Conservation (phyloP, 2,797 vertebrate genomes). For the Chelidonichthys spinosus region DNA sequence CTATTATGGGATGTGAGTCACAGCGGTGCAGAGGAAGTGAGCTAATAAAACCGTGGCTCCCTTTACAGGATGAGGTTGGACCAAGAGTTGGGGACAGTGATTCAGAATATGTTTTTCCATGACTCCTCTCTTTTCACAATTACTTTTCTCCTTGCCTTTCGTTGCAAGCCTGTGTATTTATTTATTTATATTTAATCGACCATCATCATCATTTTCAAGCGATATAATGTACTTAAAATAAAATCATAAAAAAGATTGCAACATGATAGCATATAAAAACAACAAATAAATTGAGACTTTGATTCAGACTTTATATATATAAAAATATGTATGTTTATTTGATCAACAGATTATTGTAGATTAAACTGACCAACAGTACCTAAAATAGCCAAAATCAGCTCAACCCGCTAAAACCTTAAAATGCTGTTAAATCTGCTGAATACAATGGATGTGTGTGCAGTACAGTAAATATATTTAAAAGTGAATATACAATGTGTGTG, state of each 20-base stretch:
- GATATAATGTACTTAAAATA: not conserved
- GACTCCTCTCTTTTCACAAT: not conserved
- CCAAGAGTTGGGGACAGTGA: not conserved
- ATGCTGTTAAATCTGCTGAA: not conserved
- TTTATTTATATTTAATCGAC: not conserved
- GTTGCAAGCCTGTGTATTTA: not conserved
- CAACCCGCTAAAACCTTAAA: no score
- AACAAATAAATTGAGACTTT: not conserved
- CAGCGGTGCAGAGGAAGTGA: constrained; percentile 1
- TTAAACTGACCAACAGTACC: not conserved
- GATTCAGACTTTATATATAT: not conserved
- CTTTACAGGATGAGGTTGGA: constrained; percentile 28
- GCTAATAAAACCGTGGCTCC: not conserved
- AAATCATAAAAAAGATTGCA: not conserved
- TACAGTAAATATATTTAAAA: no score
- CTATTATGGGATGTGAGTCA: constrained; percentile 3
- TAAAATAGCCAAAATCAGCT: not conserved
- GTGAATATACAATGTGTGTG: not conserved
- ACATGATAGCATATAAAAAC: not conserved
- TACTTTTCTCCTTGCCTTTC: not conserved
- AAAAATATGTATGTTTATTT: not conserved
- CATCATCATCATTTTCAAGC: not conserved
- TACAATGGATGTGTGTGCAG: no score
- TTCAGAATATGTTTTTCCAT: not conserved
- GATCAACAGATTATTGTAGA: not conserved